phyloP scores from a whole-genome alignment of 1,140 invertebrate species.

The Drosophila biarmipes region DNA sequence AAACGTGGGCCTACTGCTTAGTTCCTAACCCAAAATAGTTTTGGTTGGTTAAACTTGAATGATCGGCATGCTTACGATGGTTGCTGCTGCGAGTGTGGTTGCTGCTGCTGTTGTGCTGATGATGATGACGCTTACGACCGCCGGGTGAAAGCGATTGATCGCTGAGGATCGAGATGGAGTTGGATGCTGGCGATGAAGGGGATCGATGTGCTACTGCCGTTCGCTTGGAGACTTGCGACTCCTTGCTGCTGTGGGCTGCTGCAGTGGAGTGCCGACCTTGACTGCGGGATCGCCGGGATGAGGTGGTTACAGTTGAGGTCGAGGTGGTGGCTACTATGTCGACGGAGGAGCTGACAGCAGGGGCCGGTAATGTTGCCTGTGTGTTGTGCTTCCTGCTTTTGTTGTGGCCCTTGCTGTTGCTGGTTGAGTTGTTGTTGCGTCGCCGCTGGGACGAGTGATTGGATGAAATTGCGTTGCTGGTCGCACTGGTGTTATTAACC shows the following conservation, averaged over 20 bases:
- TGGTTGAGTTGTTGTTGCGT: constrained; percentile 48
- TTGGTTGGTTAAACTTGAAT: not conserved
- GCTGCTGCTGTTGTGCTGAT: constrained; percentile 25
- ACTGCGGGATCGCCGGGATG: constrained; percentile 57
- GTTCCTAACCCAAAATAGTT: too few relatives aligned
- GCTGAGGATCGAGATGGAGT: constrained; percentile 13
- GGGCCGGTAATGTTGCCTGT: constrained; percentile 12
- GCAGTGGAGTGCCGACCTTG: constrained; percentile 45
- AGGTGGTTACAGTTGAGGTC: constrained; percentile 9
- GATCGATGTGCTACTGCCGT: constrained; percentile 15
- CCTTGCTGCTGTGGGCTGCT: constrained; percentile 21
- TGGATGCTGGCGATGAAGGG: constrained; percentile 18
- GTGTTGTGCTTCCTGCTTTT: constrained; percentile 43
- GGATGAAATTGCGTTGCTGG: constrained; percentile 32
- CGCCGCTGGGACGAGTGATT: constrained; percentile 49
- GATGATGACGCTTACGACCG: constrained; percentile 69
- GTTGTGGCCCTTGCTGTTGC: constrained; percentile 29
- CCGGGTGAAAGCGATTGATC: constrained; percentile 54
- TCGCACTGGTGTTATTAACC: constrained; percentile 30
- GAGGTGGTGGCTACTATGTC: constrained; percentile 11
- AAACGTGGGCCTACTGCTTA: too few relatives aligned
- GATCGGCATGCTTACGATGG: constrained; percentile 42
- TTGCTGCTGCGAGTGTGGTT: constrained; percentile 33
- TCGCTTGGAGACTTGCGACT: constrained; percentile 33
- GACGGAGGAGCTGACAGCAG: constrained; percentile 45